A percentile compares a stretch with the other conserved stretches of the same genome.
These are phyloP conservation scores for Blennius ocellaris DNA, from an alignment of 2,113 vertebrate genomes.

Conservation along the genomic window DNA sequence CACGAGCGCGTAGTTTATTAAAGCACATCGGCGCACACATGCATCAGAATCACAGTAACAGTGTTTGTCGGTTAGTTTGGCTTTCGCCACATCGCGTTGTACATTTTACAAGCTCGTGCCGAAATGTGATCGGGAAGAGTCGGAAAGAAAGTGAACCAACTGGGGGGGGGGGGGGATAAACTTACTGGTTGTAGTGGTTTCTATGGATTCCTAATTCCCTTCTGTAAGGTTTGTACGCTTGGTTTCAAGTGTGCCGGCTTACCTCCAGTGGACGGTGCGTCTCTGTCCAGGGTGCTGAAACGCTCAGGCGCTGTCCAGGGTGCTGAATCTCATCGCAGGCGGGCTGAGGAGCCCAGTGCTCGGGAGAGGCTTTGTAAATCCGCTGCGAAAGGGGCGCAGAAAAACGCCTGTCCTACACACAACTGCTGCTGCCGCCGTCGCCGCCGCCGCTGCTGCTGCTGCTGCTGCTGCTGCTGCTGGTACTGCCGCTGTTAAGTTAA, in stretches of 20 bases:
- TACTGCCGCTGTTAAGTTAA: constrained; percentile 53
- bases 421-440: constrained; percentile 15
- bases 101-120: not conserved
- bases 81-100: not conserved
- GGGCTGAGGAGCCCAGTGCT: not conserved
- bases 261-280: constrained; percentile 42
- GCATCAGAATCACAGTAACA: not conserved
- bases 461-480: constrained; percentile 19
- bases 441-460: not conserved
- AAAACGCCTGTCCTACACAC: constrained; percentile 52
- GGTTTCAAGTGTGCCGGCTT: constrained; percentile 46
- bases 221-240: not conserved
- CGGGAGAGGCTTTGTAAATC: constrained; percentile 72
- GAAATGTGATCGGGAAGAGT: not conserved
- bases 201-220: not conserved
- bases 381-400: constrained; percentile 54
- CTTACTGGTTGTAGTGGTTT: constrained; percentile 17
- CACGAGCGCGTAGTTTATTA: constrained; percentile 5
- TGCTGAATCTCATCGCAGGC: constrained; percentile 58
- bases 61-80: constrained; percentile 6
- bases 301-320: constrained; percentile 58
- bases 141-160: too few relatives aligned
- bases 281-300: constrained; percentile 48
- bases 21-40: not conserved
- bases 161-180: constrained; percentile 16